Evolutionary conservation across 1,140 invertebrate species (phyloP), one percentile per base, ranked within the genome.

Genomic region (Cataglyphis hispanica): DNA sequence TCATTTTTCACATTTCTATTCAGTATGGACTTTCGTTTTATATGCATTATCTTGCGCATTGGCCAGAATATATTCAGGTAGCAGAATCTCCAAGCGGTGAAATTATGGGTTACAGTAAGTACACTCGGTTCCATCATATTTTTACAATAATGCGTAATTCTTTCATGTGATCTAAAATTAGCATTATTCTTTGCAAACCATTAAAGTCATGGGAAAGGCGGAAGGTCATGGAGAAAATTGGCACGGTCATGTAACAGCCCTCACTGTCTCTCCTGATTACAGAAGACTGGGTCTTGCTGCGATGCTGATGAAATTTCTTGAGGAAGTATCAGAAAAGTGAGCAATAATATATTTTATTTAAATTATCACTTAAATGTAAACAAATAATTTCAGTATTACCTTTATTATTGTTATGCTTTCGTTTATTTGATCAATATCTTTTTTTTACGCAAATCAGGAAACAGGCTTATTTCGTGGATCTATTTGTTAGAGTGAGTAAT

Each of bases 11-110:
- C 31, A 43, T 67, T 40, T 85, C n/a, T 76, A 84, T 2, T 58
- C 89, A 97, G 97, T 99, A 99, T 96, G 99, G 98, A 4, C 95
- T 99, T 66, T 97, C 98, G 1, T 99, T 99, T 96, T 99, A 99
- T 92, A 98, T 99, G 94, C 98, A 99, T 93, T 99, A 99, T 95
- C 95, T 99, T 90, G 98, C 98, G 7, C 98, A 99, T 94, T 99
- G 99, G 99, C 99, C 99, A n/a, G 99, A 99, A 95, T 99, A 99
- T 95, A 99, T 99, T 94, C 98, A 99, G 96, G 97, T 99, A 40
- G 98, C 98, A 25, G 98, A 99, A 96, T 98, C 98, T 56, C 98
- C 98, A 19, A 98, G 97, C 95, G 99, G 98, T 5, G 97, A 99
- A 95, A 98, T 99, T 61, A 99, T 99, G 98, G 99, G 99, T 87